These are phyloP conservation scores for Mimachlamys varia DNA, from an alignment of 2,888 invertebrate species.

Conservation along the genomic window DNA sequence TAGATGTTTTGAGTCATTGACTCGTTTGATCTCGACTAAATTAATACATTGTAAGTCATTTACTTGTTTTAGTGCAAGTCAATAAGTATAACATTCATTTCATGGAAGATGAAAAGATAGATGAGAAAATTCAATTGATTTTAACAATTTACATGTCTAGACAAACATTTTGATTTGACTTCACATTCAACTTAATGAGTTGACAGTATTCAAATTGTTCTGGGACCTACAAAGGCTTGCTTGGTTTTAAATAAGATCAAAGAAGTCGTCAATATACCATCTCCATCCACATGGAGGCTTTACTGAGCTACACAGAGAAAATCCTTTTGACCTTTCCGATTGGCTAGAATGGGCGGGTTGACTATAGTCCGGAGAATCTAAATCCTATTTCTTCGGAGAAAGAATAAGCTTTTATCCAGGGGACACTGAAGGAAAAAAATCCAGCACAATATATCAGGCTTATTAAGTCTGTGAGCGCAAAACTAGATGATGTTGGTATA, in stretches of 20 bases:
- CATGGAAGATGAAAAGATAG: background rate
- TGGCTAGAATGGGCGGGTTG: background rate
- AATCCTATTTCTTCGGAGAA: constrained; percentile 25
- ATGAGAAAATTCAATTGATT: background rate
- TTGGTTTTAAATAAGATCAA: constrained; percentile 4
- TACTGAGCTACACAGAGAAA: background rate
- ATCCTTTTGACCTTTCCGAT: constrained; percentile 28
- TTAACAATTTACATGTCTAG: background rate
- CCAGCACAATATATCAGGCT: background rate
- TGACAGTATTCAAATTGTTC: background rate
- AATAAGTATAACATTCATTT: background rate
- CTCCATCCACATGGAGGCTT: background rate
- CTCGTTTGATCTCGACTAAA: too few species aligned
- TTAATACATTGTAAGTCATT: background rate
- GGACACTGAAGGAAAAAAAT: constrained; percentile 9
- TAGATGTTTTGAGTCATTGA: too few species aligned
- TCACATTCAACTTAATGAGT: background rate
- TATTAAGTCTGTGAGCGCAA: constrained; percentile 16
- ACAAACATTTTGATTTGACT: background rate
- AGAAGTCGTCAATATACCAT: background rate
- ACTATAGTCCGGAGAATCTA: constrained; percentile 9
- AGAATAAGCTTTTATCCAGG: constrained; percentile 12
- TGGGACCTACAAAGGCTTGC: background rate
- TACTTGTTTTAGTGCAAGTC: background rate
- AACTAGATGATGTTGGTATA: constrained; percentile 36